Base-by-base conservation (phyloP, 2,113 vertebrate species). In the Empidonax alnorum region DNA sequence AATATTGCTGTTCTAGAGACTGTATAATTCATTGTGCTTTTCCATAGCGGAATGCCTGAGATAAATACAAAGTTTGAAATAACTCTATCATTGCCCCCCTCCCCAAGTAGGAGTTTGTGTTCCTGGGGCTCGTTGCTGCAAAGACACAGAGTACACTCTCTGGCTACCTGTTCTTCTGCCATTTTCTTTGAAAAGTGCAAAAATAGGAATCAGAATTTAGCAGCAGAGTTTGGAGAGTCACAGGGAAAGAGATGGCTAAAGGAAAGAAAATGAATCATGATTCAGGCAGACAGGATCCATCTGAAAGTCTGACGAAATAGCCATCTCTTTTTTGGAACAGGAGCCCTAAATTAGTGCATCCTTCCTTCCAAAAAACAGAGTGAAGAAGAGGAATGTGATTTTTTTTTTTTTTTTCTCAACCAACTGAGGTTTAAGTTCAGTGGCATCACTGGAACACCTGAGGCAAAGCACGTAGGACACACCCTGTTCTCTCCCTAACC, bases 401-500 rank as follows among this genome's bases (percentile, higher is more conserved):
- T 65, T 50, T 58, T 50, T 50, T 49, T 25, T 25, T 50, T 50
- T 27, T 12, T 31, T 75, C 77, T 84, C 81, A 69, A 3, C 27
- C 66, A 41, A 8, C 30, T 55, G 37, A 71, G 71, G 37, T 59
- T 78, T 46, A 46, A 68, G 69, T 66, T 87, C 49, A 62, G 69
- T 35, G 72, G 61, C 50, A 55, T 73, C 39, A 23, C 55, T 52
- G 74, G 35, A 82, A 12, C 86, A 93, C 89, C 74, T 91, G 78
- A 76, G 87, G 95, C 69, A 75, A 41, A 84, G 84, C 76, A 81
- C 71, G 61, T 2, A 28, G 9, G n/a, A 33, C 81, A 49, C 87
- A 49, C 81, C 91, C 58, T 53, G 66, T 82, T 94, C 89, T 94
- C 93, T 95, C 89, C 69, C 66, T 81, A 87, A 84, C 86, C 84